Evolutionary conservation across 2,888 invertebrate genomes (phyloP).

Genomic region (Gibbula magus): DNA sequence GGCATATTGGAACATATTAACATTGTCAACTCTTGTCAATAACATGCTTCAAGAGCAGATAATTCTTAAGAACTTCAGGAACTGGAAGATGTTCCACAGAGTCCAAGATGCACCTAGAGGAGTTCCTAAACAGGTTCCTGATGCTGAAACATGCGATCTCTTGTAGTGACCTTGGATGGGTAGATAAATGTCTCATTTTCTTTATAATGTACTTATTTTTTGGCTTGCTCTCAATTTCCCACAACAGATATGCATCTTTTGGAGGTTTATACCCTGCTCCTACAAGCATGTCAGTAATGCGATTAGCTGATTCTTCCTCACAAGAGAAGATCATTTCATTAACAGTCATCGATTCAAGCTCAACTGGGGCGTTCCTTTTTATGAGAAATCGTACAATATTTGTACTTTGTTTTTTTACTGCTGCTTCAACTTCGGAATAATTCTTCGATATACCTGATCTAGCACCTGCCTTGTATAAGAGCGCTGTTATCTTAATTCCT

Average conservation of each 20-base stretch:
- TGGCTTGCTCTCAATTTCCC: too few relatives aligned
- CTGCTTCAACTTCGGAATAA: not conserved
- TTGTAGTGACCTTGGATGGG: not conserved
- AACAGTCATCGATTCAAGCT: too few relatives aligned
- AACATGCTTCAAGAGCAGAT: not conserved
- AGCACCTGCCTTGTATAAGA: not conserved
- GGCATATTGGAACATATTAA: not conserved
- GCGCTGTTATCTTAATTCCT: not conserved
- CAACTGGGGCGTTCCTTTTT: not conserved
- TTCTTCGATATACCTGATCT: not conserved
- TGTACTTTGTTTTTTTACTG: not conserved
- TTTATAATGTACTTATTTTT: too few relatives aligned
- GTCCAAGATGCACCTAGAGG: not conserved
- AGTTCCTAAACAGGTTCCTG: not conserved
- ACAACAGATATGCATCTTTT: too few relatives aligned
- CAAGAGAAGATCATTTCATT: too few relatives aligned
- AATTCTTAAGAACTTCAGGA: not conserved
- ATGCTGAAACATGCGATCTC: not conserved
- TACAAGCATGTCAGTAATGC: not conserved
- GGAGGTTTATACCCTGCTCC: too few relatives aligned
- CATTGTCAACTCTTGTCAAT: not conserved
- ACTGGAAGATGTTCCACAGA: not conserved
- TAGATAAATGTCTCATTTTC: too few relatives aligned
- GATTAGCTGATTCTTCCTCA: too few relatives aligned
- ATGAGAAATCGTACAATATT: not conserved